Percentiles rank a stretch among this genome's conserved stretches.
phyloP scores from a whole-genome alignment of 1,140 invertebrate species.

The Achroia grisella region DNA sequence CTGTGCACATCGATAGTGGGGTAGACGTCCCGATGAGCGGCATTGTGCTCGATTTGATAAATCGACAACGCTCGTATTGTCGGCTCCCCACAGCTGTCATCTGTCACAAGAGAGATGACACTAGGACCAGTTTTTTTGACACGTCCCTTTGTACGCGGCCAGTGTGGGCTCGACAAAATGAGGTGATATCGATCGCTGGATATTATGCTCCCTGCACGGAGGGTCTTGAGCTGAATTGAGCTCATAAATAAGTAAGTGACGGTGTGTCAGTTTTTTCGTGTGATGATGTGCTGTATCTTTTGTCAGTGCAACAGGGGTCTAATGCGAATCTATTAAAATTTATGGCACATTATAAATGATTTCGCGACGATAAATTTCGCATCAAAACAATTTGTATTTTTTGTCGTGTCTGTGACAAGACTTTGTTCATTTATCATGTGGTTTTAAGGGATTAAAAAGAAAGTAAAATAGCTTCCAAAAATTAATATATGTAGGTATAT shows the following conservation, averaged over 20 bases:
- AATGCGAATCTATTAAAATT: constrained; percentile 34
- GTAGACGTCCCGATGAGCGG: constrained; percentile 42
- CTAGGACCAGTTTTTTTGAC: constrained; percentile 59
- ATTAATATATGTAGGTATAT: too few species aligned
- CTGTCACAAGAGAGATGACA: constrained; percentile 63
- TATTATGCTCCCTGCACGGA: constrained; percentile 45
- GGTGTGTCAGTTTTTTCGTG: constrained; percentile 54
- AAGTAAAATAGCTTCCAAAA: too few species aligned
- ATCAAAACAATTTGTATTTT: constrained; percentile 10
- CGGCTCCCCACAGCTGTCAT: constrained; percentile 57
- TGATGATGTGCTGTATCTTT: constrained; percentile 51
- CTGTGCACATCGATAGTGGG: constrained; percentile 29
- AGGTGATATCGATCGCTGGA: constrained; percentile 65
- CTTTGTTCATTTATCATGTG: too few species aligned
- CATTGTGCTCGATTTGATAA: constrained; percentile 51
- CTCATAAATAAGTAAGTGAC: constrained; percentile 70
- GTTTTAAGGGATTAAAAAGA: too few species aligned
- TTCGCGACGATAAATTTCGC: constrained; percentile 24
- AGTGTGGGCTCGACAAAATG: constrained; percentile 52
- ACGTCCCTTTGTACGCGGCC: constrained; percentile 46
- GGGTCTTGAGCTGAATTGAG: constrained; percentile 57
- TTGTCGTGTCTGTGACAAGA: too few species aligned
- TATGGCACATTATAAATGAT: constrained; percentile 50
- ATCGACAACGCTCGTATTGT: constrained; percentile 58
- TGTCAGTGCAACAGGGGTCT: constrained; percentile 41